Conservation (phyloP, 53 echinoderm and acorn worm species). For the Luidia sarsii region DNA sequence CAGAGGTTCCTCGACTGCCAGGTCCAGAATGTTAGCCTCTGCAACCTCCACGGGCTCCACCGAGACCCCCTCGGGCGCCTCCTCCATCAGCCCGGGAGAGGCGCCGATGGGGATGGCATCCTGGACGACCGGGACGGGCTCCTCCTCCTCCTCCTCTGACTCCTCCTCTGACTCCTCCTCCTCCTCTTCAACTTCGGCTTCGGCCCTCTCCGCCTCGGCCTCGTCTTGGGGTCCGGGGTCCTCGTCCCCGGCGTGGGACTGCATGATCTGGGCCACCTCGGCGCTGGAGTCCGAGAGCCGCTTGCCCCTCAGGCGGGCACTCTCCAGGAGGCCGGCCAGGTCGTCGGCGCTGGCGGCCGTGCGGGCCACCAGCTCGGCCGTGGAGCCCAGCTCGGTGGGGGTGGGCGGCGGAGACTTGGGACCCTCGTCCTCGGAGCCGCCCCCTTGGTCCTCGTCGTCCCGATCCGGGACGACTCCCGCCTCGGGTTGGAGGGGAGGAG, state of each 20-base stretch:
- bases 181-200: neutral
- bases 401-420: slow-evolving; percentile 91
- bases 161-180: slow-evolving; percentile 6
- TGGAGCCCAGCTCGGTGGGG: slow-evolving; percentile 62
- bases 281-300: slow-evolving; percentile 94
- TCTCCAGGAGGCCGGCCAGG: slow-evolving; percentile 71
- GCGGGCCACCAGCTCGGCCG: slow-evolving; percentile 53
- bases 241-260: slow-evolving; percentile 40
- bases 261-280: slow-evolving; percentile 90
- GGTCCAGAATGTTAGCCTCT: no score
- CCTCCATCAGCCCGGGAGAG: no score
- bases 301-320: slow-evolving; percentile 78
- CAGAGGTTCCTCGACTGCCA: neutral
- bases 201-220: slow-evolving; percentile 14
- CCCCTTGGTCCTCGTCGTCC: slow-evolving; percentile 52
- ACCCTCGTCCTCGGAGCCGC: slow-evolving; percentile 57
- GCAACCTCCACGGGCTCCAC: slow-evolving; percentile 17
- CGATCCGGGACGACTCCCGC: neutral
- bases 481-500: slow-evolving; percentile 2
- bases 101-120: slow-evolving; percentile 4
- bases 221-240: slow-evolving; percentile 40
- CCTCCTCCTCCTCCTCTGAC: neutral
- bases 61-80: neutral
- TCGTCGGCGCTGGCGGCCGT: slow-evolving; percentile 59
- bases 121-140: neutral